Conservation (phyloP, 2,797 vertebrate genomes). For the Syndactyla subalaris region DNA sequence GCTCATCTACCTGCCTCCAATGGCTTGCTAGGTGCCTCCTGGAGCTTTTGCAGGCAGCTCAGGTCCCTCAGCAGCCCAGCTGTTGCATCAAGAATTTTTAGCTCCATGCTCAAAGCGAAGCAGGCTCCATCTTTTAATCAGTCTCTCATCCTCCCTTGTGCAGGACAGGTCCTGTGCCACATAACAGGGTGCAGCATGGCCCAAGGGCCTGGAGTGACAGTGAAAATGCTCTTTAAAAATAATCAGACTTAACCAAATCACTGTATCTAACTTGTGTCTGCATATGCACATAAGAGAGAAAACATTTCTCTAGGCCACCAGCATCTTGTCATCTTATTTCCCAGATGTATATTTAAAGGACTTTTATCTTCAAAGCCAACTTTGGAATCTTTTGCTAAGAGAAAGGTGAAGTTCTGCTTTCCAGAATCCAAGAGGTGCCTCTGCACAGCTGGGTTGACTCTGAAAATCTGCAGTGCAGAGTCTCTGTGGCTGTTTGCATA, state of each 20-base stretch:
- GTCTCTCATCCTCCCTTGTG: neutral
- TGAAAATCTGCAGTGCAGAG: neutral
- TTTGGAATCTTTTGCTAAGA: neutral
- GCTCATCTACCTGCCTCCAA: neutral
- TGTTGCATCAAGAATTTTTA: neutral
- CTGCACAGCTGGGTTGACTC: neutral
- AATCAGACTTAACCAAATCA: neutral
- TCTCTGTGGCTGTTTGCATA: neutral
- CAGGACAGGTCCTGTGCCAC: neutral
- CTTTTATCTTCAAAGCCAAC: neutral
- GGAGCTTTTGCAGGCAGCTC: neutral
- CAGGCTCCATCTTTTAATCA: neutral
- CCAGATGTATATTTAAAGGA: neutral
- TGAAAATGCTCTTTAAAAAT: neutral
- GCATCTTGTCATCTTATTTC: neutral
- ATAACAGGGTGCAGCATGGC: neutral
- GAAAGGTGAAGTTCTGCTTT: neutral
- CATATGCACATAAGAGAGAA: rapidly evolving
- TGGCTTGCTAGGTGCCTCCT: neutral
- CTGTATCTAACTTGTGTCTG: rapidly evolving
- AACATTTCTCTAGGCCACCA: neutral
- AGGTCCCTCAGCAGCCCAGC: neutral
- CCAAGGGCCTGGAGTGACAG: neutral
- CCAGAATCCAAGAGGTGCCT: neutral
- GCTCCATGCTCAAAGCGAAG: neutral